Evolutionary conservation across 2,113 vertebrate species (phyloP).

Genomic region (Martes martes): DNA sequence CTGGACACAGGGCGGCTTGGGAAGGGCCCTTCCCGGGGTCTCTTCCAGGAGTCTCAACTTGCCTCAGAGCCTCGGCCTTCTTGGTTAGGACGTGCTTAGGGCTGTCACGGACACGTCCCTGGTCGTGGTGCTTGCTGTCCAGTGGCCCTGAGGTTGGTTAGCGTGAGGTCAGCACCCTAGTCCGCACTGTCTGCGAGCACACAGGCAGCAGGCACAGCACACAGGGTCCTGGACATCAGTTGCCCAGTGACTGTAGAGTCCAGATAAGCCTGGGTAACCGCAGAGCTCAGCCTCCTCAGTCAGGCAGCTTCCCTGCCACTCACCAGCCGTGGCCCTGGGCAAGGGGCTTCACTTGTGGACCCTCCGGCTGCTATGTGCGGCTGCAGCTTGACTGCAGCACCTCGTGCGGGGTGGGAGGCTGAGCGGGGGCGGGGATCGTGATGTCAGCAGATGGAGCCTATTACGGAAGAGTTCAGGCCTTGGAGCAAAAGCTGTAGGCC

Average conservation of each 20-base stretch:
- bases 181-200: neutral
- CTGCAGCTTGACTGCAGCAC: fast-evolving
- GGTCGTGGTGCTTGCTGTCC: neutral
- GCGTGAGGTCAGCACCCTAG: no score
- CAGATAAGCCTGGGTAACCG: neutral
- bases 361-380: no score
- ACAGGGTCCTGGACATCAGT: neutral
- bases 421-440: fast-evolving
- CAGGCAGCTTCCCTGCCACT: neutral
- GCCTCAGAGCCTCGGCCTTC: neutral
- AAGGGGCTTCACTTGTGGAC: neutral
- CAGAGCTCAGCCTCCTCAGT: neutral
- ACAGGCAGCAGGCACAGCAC: neutral
- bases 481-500: neutral
- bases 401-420: no score
- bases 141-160: neutral
- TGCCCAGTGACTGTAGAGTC: neutral
- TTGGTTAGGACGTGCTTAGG: neutral
- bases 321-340: neutral
- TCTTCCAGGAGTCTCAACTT: neutral
- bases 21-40: neutral
- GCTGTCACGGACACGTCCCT: neutral
- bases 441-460: neutral
- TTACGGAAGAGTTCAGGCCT: no score
- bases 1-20: neutral